Evolutionary conservation across 2,113 vertebrate species (phyloP).

Genomic region (Silurus meridionalis): DNA sequence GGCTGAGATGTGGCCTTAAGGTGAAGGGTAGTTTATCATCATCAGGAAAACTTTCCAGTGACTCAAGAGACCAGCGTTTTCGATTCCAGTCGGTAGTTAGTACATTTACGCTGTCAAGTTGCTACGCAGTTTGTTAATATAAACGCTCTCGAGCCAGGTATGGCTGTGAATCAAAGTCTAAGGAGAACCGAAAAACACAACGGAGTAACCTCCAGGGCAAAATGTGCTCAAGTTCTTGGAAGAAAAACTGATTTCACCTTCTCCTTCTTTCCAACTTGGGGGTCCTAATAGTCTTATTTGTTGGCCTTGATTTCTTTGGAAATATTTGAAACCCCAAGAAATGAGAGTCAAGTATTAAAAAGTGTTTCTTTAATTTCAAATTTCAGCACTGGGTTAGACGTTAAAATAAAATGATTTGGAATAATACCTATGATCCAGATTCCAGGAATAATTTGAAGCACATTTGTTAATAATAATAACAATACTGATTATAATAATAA

Average conservation of each 20-base stretch:
- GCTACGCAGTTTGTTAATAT: not conserved
- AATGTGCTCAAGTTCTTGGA: constrained; percentile 13
- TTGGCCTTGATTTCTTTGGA: not conserved
- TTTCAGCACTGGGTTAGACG: not conserved
- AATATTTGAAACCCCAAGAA: not conserved
- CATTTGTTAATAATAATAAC: too few species aligned
- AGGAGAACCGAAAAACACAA: not conserved
- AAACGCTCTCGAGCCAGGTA: not conserved
- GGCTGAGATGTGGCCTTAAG: constrained; percentile 15
- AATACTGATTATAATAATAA: too few species aligned
- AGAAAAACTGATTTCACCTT: constrained; percentile 24
- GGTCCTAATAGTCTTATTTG: not conserved
- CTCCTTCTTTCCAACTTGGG: constrained; percentile 2
- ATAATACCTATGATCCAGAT: too few species aligned
- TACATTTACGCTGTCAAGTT: not conserved
- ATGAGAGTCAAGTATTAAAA: not conserved
- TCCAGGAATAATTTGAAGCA: too few species aligned
- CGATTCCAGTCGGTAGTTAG: not conserved
- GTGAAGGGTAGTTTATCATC: constrained; percentile 1
- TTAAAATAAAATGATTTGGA: too few species aligned
- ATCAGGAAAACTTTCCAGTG: not conserved
- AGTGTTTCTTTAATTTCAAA: not conserved
- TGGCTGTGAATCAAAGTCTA: not conserved
- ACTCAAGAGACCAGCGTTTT: not conserved
- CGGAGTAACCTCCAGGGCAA: not conserved